A percentile compares a stretch with the other conserved stretches of the same genome.
These are phyloP conservation scores for Alloplasta piceator DNA, from an alignment of 2,888 invertebrate species.

Conservation along the genomic window DNA sequence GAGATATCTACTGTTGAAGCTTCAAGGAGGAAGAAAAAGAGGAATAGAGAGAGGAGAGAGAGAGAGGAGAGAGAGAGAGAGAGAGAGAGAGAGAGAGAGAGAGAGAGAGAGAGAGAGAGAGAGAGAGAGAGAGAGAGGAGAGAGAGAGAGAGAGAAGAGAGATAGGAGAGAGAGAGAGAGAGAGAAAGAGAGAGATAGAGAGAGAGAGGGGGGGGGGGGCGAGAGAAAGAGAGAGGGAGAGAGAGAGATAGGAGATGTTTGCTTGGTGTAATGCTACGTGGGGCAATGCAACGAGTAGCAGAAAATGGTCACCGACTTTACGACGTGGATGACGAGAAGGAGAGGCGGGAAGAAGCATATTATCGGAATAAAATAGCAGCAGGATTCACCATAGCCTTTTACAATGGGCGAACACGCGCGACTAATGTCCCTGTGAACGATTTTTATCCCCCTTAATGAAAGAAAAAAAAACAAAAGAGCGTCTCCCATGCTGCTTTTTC, in stretches of 20 bases:
- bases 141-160: slow-evolving; percentile 1
- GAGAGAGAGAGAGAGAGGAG: slow-evolving; percentile 11
- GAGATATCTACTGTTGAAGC: not conserved
- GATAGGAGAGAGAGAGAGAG: not conserved
- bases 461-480: too few species aligned
- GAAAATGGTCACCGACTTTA: slow-evolving; percentile 60
- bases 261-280: slow-evolving; percentile 49
- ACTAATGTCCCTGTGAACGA: slow-evolving; percentile 59
- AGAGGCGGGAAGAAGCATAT: slow-evolving; percentile 46
- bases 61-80: slow-evolving; percentile 10
- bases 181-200: too few species aligned
- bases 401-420: slow-evolving; percentile 58
- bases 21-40: not conserved
- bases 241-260: slow-evolving; percentile 3
- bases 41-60: slow-evolving; percentile 8
- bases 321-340: slow-evolving; percentile 35
- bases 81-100: slow-evolving; percentile 9
- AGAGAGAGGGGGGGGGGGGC: too few species aligned
- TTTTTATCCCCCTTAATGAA: slow-evolving; percentile 10
- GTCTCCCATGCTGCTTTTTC: too few species aligned
- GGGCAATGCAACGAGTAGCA: slow-evolving; percentile 50
- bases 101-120: slow-evolving; percentile 8
- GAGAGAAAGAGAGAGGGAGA: slow-evolving; percentile 2
- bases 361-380: slow-evolving; percentile 40
- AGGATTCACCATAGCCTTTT: slow-evolving; percentile 51